These are phyloP conservation scores for Cyanoderma ruficeps DNA, from an alignment of 2,113 vertebrate genomes.

Conservation along the genomic window DNA sequence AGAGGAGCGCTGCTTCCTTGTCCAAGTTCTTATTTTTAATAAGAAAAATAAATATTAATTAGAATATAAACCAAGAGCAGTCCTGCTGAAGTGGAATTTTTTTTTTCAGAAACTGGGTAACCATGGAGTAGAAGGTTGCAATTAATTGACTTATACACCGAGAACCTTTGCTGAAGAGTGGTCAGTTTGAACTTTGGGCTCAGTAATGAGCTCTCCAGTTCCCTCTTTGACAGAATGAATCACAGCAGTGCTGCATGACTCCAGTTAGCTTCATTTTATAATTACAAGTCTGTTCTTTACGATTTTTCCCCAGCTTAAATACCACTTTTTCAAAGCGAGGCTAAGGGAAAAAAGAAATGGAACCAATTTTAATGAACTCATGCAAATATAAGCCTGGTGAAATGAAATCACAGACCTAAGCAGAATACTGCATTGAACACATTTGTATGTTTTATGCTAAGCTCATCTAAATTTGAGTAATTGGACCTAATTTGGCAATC, in stretches of 20 bases:
- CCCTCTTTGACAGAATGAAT: background rate
- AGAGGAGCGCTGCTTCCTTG: background rate
- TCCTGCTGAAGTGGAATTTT: background rate
- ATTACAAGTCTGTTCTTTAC: slow-evolving; percentile 32
- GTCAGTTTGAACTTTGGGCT: slow-evolving; percentile 30
- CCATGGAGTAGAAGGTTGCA: background rate
- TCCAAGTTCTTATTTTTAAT: slow-evolving; percentile 16
- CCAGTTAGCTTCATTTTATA: slow-evolving; percentile 20
- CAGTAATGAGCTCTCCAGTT: slow-evolving; percentile 34
- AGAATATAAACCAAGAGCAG: slow-evolving; percentile 5
- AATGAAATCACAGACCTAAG: slow-evolving; percentile 63
- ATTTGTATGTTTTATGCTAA: slow-evolving; percentile 70
- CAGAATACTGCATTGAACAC: slow-evolving; percentile 48
- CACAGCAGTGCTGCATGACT: background rate
- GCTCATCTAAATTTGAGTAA: slow-evolving; percentile 64
- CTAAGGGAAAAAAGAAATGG: background rate
- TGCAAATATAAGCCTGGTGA: slow-evolving; percentile 53
- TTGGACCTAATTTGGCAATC: slow-evolving; percentile 66
- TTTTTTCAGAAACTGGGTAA: background rate
- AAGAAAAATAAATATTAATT: slow-evolving; percentile 41
- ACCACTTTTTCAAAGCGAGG: slow-evolving; percentile 14
- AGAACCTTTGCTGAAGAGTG: background rate
- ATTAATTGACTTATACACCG: slow-evolving; percentile 3
- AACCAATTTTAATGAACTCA: slow-evolving; percentile 61
- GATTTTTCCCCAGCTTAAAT: slow-evolving; percentile 38